phyloP scores from a whole-genome alignment of 2,113 vertebrate genomes.

The Peromyscus californicus region DNA sequence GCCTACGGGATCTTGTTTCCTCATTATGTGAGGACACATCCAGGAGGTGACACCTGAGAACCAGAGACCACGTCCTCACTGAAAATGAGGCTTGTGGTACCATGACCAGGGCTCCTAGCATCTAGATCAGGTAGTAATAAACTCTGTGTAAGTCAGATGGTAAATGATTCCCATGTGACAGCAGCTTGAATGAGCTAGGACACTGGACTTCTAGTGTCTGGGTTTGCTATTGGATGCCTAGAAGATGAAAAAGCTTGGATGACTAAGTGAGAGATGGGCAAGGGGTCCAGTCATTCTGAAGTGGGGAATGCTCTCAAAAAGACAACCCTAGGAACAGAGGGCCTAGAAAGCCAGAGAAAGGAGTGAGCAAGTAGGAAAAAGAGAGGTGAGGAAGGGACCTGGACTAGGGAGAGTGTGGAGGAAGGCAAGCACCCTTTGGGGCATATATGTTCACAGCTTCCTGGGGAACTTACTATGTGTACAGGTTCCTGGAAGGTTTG shows the following conservation, averaged over 20 bases:
- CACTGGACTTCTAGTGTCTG: neutral
- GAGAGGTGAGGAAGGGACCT: neutral
- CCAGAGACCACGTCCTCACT: neutral
- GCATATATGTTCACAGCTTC: neutral
- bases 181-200: neutral
- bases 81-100: neutral
- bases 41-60: neutral
- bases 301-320: neutral
- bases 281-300: neutral
- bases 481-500: neutral
- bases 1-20: neutral
- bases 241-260: too few relatives aligned
- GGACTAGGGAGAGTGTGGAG: neutral
- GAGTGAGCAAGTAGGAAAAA: neutral
- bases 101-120: neutral
- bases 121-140: neutral
- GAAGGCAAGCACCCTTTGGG: neutral
- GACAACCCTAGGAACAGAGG: neutral
- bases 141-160: neutral
- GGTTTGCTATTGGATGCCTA: neutral
- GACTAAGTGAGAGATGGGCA: neutral
- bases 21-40: neutral
- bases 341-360: neutral
- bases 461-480: neutral
- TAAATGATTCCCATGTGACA: neutral